Conservation (phyloP, 2,888 invertebrate species). For the Melanargia galathea region DNA sequence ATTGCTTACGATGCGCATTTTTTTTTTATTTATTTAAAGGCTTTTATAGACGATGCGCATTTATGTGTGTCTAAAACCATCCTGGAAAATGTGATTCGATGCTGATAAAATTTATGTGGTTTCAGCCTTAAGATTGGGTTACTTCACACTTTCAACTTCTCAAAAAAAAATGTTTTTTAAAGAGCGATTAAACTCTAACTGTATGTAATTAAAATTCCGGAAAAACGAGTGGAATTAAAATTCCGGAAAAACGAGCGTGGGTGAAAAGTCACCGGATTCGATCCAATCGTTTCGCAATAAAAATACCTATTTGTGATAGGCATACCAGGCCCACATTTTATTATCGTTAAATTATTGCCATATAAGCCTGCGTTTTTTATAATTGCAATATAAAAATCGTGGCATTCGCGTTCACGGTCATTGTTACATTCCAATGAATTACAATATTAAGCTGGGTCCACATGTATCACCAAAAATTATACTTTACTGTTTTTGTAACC, state of each 20-base stretch:
- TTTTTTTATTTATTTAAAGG: too few species aligned
- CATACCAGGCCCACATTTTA: conserved; percentile 25
- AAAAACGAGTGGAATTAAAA: conserved; percentile 17
- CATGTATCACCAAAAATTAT: background rate
- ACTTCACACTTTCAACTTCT: background rate
- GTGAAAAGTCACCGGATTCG: conserved; percentile 9
- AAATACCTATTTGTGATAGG: conserved; percentile 21
- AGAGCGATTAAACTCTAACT: background rate
- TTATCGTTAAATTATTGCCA: conserved; percentile 21
- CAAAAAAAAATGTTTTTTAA: background rate
- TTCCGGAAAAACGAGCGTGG: conserved; percentile 20
- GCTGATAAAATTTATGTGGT: too few species aligned
- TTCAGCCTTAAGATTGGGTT: too few species aligned
- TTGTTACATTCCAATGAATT: conserved; percentile 57
- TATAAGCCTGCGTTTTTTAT: conserved; percentile 25
- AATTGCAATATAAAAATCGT: conserved; percentile 30
- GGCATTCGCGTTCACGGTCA: conserved; percentile 55
- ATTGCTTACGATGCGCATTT: too few species aligned
- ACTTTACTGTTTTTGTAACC: too few species aligned
- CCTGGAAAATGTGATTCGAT: too few species aligned
- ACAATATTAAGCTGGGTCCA: conserved; percentile 8
- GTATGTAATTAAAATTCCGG: conserved; percentile 9
- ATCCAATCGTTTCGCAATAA: conserved; percentile 11
- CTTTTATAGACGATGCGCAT: too few species aligned
- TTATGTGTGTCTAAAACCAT: too few species aligned